Evolutionary conservation across 2,888 invertebrate genomes (phyloP).

Genomic region (Acleris holmiana): DNA sequence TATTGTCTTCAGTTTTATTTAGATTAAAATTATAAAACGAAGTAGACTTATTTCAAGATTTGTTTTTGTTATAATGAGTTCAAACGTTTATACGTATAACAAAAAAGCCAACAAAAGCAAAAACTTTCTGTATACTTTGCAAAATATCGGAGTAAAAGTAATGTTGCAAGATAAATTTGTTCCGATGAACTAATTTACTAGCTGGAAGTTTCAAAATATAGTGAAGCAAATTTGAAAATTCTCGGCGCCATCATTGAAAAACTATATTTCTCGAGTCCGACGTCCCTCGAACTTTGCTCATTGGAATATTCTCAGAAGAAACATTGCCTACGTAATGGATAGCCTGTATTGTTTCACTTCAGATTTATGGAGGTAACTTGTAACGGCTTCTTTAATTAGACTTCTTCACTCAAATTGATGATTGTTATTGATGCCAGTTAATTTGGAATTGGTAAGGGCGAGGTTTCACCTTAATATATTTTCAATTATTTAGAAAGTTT

Average conservation of each 20-base stretch:
- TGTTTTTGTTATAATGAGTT: too few relatives aligned
- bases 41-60: too few relatives aligned
- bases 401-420: constrained; percentile 81
- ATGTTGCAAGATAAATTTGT: constrained; percentile 41
- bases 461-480: constrained; percentile 58
- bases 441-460: constrained; percentile 64
- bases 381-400: constrained; percentile 84
- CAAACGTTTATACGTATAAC: too few relatives aligned
- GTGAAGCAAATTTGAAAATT: constrained; percentile 69
- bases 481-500: constrained; percentile 55
- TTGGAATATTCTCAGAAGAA: constrained; percentile 76
- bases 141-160: constrained; percentile 12
- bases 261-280: constrained; percentile 73
- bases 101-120: neutral
- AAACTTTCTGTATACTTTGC: neutral
- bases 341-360: constrained; percentile 79
- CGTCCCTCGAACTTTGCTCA: constrained; percentile 71
- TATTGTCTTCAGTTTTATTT: neutral
- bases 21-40: neutral
- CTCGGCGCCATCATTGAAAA: constrained; percentile 69
- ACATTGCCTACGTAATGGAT: constrained; percentile 77
- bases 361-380: constrained; percentile 84
- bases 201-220: constrained; percentile 51
- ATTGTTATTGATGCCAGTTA: constrained; percentile 78
- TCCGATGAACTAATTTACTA: constrained; percentile 62